Evolutionary conservation across 2,113 vertebrate genomes (phyloP), one percentile per base, ranked within the genome.

Genomic region (Poicephalus gulielmi): DNA sequence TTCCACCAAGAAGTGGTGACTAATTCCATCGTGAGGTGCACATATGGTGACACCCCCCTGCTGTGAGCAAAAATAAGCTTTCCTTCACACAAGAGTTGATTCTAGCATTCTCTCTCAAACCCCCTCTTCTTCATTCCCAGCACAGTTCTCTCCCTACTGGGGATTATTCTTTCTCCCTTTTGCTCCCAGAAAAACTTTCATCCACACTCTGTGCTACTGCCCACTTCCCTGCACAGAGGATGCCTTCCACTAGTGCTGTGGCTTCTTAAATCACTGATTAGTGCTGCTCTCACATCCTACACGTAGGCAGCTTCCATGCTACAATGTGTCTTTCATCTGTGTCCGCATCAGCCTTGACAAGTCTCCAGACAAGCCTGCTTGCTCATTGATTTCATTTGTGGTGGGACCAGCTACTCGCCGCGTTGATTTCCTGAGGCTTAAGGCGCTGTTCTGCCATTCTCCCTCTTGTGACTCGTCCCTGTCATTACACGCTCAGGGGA

Each of bases 11-110:
- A 53, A 96, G 69, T 27, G n/a, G 63, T 97, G 96, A 97, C 94
- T 96, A 94, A 97, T 90, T 86, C 1, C 1, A 64, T 95, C 96
- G 82, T 46, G 73, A 94, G 92, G 86, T 84, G 46, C 24, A 4
- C 92, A 94, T 90, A 95, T 96, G 95, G 95, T 94, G 69, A 95
- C 95, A 94, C 91, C 94, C 17, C 95, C 20, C 95, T 89, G 88
- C 86, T 95, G 77, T 41, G 89, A 78, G 46, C 35, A 94, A 95
- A 97, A 95, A 94, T 96, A 97, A 96, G 10, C 86, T 71, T 91
- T 88, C 55, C 81, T 94, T 96, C 77, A 75, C 88, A 92, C 69
- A 53, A 2, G 66, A 75, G 50, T 55, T 86, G 80, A n/a, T 94
- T 88, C 91, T 80, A 59, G 86, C 64, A 81, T 94, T 74, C 77